Conservation (phyloP, 2,797 vertebrate genomes). For the Myotis daubentonii region DNA sequence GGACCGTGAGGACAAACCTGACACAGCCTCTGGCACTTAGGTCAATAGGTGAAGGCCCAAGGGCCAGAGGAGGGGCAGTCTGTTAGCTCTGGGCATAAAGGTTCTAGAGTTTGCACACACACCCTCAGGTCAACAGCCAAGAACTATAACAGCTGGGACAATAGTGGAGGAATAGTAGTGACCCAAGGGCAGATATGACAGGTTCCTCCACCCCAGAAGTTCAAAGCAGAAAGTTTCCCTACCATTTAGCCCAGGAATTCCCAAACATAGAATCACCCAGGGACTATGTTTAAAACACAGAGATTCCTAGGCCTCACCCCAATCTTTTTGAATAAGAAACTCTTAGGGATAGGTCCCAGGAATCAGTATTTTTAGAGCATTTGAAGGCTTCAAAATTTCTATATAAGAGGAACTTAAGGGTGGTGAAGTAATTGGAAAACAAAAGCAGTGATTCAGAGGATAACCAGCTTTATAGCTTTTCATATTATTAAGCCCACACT, state of each 20-base stretch:
- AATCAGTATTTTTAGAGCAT: neutral
- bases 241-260: neutral
- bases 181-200: neutral
- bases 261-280: neutral
- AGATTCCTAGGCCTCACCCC: neutral
- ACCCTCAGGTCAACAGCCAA: neutral
- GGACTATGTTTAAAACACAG: neutral
- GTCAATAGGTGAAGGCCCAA: neutral
- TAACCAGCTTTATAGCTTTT: constrained; percentile 13
- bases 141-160: neutral
- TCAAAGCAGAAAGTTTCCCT: neutral
- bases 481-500: constrained; percentile 24
- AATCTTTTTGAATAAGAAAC: constrained; percentile 1
- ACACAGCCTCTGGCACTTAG: neutral
- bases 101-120: neutral
- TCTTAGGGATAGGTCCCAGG: neutral
- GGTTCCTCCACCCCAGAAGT: neutral
- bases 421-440: neutral
- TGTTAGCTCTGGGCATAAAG: neutral
- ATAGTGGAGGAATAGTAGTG: neutral
- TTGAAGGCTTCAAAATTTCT: constrained; percentile 31
- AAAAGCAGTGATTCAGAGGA: constrained; percentile 6
- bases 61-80: neutral
- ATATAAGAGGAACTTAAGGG: neutral
- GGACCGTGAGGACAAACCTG: neutral